These are phyloP conservation scores for Thryonomys swinderianus DNA, from an alignment of 2,113 vertebrate species.

Conservation along the genomic window DNA sequence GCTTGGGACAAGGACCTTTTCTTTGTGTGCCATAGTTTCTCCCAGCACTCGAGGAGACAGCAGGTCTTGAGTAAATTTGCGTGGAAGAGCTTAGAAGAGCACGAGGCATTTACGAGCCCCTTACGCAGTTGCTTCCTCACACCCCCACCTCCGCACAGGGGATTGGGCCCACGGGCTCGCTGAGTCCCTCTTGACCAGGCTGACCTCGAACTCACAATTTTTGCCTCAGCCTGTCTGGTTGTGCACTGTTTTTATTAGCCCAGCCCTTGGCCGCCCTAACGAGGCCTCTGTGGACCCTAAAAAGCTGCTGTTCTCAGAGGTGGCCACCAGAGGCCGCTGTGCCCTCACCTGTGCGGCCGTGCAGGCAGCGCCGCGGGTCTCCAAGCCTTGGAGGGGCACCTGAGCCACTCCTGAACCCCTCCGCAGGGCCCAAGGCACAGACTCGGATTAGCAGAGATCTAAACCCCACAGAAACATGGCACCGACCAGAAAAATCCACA, in stretches of 20 bases:
- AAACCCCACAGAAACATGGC: neutral
- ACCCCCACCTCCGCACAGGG: neutral
- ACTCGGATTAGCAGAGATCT: neutral
- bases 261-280: no score
- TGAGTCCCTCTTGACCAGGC: neutral
- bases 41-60: neutral
- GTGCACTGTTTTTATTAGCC: neutral
- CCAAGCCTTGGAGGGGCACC: no score
- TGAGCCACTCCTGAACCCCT: no score
- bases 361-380: rapidly evolving
- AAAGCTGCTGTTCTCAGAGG: neutral
- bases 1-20: neutral
- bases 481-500: neutral
- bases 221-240: neutral
- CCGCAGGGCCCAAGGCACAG: neutral
- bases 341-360: neutral
- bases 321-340: constrained; percentile 59
- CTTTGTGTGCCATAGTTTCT: no score
- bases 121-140: neutral
- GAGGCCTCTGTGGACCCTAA: neutral
- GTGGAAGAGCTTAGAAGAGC: no score
- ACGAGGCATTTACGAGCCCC: no score
- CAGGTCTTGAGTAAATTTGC: neutral
- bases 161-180: neutral
- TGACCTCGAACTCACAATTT: neutral